These are phyloP conservation scores for Sternotherus odoratus DNA, from an alignment of 2,797 vertebrate species.

Conservation along the genomic window DNA sequence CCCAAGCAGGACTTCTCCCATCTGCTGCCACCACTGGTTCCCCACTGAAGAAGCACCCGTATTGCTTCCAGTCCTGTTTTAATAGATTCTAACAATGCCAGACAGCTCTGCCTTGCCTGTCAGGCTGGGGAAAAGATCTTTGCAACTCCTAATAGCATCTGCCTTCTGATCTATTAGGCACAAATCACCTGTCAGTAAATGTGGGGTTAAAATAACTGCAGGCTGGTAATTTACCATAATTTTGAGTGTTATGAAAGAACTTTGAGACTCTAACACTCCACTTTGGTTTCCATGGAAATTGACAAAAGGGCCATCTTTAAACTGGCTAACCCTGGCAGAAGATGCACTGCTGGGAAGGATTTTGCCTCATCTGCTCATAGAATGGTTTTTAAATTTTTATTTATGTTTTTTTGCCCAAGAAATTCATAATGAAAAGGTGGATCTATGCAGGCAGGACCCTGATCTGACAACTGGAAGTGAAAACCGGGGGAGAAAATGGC, in stretches of 20 bases:
- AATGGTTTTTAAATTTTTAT: not conserved
- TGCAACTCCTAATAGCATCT: not conserved
- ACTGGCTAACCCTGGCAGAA: not conserved
- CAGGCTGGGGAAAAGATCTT: accelerated
- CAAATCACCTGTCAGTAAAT: not conserved
- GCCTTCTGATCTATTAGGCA: not conserved
- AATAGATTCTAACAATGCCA: not conserved
- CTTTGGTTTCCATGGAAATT: constrained; percentile 42
- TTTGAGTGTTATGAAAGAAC: not conserved
- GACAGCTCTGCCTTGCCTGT: not conserved
- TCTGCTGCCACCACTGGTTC: not conserved
- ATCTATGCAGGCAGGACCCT: not conserved
- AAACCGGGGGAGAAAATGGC: constrained; percentile 21
- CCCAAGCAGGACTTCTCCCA: not conserved
- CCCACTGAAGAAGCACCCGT: not conserved
- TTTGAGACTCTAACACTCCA: not conserved
- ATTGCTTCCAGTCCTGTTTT: not conserved
- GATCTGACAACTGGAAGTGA: not conserved
- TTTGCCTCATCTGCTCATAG: not conserved
- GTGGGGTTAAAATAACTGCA: not conserved
- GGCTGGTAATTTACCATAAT: not conserved
- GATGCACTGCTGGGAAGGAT: not conserved
- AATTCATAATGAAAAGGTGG: not conserved
- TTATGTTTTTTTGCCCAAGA: not conserved
- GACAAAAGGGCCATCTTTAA: not conserved